Conservation (phyloP, 2,888 invertebrate genomes). For the Lasioglossum lativentre region DNA sequence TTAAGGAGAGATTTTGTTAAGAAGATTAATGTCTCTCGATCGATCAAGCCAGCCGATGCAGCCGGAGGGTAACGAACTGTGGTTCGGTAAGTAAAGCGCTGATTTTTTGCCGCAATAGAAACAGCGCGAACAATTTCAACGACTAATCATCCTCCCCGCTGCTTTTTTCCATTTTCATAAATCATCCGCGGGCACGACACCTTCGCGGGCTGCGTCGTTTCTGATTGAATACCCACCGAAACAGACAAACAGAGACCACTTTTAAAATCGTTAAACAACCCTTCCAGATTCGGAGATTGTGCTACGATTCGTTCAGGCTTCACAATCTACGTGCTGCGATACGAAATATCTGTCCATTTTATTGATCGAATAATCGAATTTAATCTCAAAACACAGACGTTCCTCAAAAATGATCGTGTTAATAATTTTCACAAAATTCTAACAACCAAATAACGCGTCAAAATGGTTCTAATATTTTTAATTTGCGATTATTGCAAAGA, state of each 20-base stretch:
- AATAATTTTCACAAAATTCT: too few relatives aligned
- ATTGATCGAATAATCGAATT: not conserved
- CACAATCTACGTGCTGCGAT: not conserved
- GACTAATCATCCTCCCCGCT: conserved; percentile 7
- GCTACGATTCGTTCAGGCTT: not conserved
- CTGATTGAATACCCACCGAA: not conserved
- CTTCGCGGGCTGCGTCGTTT: not conserved
- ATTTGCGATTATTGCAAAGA: too few relatives aligned
- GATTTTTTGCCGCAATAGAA: conserved; percentile 16
- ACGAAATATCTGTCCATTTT: not conserved
- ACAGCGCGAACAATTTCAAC: conserved; percentile 12
- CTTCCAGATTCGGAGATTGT: not conserved
- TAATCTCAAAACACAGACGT: not conserved
- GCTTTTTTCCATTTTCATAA: conserved; percentile 19
- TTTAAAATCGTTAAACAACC: not conserved
- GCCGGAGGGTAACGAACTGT: conserved; percentile 44
- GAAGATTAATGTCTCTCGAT: conserved; percentile 57
- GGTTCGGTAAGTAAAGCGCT: conserved; percentile 9
- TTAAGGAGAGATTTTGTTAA: conserved; percentile 60
- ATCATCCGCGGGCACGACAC: conserved; percentile 10
- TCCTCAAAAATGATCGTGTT: not conserved
- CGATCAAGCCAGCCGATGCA: conserved; percentile 41
- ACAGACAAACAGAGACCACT: not conserved
- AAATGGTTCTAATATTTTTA: too few relatives aligned
- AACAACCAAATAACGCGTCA: too few relatives aligned